A percentile compares a stretch with the other conserved stretches of the same genome.
These are phyloP conservation scores for Trachops cirrhosus DNA, from an alignment of 2,797 vertebrate species.

Conservation along the genomic window DNA sequence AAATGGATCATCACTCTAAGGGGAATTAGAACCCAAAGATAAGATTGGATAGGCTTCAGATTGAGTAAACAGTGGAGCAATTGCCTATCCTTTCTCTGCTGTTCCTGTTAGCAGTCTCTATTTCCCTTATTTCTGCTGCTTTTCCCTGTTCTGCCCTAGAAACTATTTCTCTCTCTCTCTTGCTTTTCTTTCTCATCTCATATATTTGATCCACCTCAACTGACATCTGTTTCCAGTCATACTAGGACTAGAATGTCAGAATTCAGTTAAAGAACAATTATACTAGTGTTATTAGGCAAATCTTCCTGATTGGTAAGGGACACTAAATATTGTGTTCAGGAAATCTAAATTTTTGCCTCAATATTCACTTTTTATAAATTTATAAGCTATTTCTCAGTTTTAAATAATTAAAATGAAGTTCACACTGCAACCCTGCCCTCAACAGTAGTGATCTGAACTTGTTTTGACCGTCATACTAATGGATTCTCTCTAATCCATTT, in stretches of 20 bases:
- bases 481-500: not conserved
- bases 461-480: not conserved
- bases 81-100: not conserved
- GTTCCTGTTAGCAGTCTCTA: not conserved
- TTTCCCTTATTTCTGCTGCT: not conserved
- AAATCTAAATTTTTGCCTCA: not conserved
- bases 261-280: not conserved
- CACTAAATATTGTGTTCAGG: not conserved
- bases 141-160: not conserved
- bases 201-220: not conserved
- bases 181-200: not conserved
- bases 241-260: not conserved
- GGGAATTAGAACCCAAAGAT: not conserved
- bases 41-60: not conserved
- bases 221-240: not conserved
- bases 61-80: not conserved
- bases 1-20: not conserved
- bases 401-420: not conserved
- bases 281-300: not conserved
- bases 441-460: not conserved
- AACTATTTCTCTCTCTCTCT: not conserved
- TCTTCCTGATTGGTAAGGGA: not conserved
- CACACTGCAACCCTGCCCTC: not conserved
- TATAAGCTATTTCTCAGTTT: not conserved
- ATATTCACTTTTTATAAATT: not conserved